Base-by-base conservation (phyloP, 2,888 invertebrate genomes). In the Campoplex nolae region DNA sequence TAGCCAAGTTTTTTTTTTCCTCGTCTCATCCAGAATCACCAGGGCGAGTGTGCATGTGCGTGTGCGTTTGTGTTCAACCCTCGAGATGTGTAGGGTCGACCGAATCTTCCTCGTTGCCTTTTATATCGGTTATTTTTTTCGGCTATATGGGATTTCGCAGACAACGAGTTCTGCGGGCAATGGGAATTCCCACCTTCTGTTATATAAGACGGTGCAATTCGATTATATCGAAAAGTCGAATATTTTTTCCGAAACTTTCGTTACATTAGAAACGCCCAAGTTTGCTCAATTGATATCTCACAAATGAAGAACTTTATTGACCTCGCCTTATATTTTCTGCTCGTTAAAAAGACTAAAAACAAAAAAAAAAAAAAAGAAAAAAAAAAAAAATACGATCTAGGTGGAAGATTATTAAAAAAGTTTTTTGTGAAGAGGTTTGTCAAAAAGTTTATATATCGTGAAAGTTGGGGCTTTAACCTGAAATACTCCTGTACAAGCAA, bases 121-220 rank as follows among this genome's bases (percentile, higher is more conserved):
- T 77, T 67, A 77, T 77, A 67, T 77, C 35, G 13, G 51, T 67
- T 48, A 51, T 77, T 77, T 77, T 77, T 77, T 77, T 35, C 16
- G 38, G 28, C 62, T 62, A 32, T 62, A 62, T 62, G 62, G 62
- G 32, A 62, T 62, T 32, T 62, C 32, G 32, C 16, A 16, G 62
- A 58, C 32, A 32, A 62, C 62, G 62, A 62, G 62, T 62, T 62
- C 62, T 62, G 16, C 23, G 23, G 23, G 58, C 62, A 32, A 62
- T 62, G 62, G 62, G 32, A 62, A 16, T 62, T 32, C 32, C 28
- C 32, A 32, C 32, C 62, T 62, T 9, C 7, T 0, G 6, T 1
- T 28, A 32, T 28, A 32, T 28, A 32, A 32, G 62, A 6, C 62
- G 32, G 16, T 62, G 13, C 62, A 32, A 32, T 32, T 62, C 32